Evolutionary conservation across 2,113 vertebrate species (phyloP).

Genomic region (Thunnus thynnus): DNA sequence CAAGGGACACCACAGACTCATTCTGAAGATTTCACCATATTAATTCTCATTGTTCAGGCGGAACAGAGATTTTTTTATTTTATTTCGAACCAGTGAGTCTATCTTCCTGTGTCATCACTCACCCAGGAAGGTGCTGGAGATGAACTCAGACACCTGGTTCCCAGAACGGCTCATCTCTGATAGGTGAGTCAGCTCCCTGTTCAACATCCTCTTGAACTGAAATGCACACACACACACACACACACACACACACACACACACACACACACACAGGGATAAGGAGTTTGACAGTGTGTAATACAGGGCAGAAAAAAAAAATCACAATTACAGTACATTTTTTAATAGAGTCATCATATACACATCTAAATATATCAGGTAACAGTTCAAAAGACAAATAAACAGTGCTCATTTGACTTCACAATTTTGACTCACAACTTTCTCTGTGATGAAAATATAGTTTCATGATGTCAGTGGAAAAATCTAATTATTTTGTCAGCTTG

Average conservation of each 20-base stretch:
- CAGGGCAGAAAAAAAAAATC: neutral
- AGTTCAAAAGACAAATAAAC: slow-evolving; percentile 8
- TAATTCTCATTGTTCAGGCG: neutral
- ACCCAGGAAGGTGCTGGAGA: slow-evolving; percentile 99
- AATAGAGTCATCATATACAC: neutral
- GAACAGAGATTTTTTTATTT: neutral
- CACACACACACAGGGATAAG: slow-evolving; percentile 16
- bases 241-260: slow-evolving; percentile 18
- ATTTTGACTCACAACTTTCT: neutral
- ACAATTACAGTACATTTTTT: neutral
- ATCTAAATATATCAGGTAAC: neutral
- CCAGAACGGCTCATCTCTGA: slow-evolving; percentile 99
- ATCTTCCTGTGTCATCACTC: slow-evolving; percentile 73
- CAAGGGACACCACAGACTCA: neutral
- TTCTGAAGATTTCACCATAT: neutral
- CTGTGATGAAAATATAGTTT: neutral
- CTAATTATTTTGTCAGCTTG: neutral
- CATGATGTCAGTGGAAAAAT: neutral
- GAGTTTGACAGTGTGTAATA: neutral
- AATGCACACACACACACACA: slow-evolving; percentile 40
- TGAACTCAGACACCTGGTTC: slow-evolving; percentile 99
- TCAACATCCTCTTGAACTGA: slow-evolving; percentile 99
- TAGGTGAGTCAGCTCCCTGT: slow-evolving; percentile 96
- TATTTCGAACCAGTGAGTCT: slow-evolving; percentile 6
- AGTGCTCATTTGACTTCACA: neutral